A percentile compares a stretch with the other conserved stretches of the same genome.
These are phyloP conservation scores for Scleropages formosus DNA, from an alignment of 2,797 vertebrate genomes.

Conservation along the genomic window DNA sequence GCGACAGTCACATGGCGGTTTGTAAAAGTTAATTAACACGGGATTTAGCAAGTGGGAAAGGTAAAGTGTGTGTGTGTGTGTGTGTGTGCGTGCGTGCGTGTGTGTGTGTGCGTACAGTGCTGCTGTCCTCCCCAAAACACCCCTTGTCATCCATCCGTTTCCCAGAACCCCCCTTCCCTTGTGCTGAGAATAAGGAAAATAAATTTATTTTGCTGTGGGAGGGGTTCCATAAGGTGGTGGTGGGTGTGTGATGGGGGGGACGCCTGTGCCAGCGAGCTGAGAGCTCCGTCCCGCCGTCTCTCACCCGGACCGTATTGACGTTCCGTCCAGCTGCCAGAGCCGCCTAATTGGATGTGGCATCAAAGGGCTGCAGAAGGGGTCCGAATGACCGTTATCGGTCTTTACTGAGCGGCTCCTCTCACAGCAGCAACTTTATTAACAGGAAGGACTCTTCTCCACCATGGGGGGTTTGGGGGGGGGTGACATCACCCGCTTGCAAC, in stretches of 20 bases:
- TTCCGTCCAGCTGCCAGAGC: neutral
- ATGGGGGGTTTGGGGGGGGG: neutral
- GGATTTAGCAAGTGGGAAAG: constrained; percentile 6
- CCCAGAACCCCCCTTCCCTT: constrained; percentile 5
- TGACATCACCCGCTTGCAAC: neutral
- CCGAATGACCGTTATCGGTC: neutral
- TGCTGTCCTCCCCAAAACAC: neutral
- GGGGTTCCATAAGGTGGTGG: neutral
- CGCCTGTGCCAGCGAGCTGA: constrained; percentile 9
- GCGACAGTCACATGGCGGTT: neutral
- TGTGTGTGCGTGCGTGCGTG: neutral
- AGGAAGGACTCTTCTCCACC: neutral
- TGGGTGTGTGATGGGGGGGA: neutral
- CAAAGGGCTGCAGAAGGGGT: neutral
- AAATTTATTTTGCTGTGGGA: too few species aligned
- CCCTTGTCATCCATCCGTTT: neutral
- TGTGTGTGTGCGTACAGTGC: neutral
- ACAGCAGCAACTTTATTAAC: neutral
- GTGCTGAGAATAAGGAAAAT: constrained; percentile 14
- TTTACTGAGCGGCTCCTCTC: neutral
- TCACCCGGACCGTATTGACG: constrained; percentile 26
- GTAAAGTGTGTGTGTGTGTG: neutral
- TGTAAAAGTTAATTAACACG: constrained; percentile 11
- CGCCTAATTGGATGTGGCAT: constrained; percentile 7
- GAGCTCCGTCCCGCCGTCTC: constrained; percentile 14